Percentiles rank a stretch among this genome's conserved stretches.
Evolutionary conservation across 2,113 vertebrate species (phyloP).

Genomic region (Plotosus lineatus): DNA sequence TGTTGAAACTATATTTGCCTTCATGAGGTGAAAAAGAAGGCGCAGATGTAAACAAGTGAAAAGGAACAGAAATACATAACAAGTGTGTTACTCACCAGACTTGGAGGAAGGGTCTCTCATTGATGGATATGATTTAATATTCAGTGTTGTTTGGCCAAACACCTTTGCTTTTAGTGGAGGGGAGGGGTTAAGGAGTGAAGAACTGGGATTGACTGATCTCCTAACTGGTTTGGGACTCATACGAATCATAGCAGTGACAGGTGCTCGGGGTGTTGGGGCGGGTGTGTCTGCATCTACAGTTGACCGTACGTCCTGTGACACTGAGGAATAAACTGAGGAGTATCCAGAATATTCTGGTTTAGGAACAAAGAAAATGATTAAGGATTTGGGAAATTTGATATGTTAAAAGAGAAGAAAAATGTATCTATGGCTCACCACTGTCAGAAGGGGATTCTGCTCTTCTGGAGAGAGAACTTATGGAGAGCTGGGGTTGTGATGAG

Average conservation of each 20-base stretch:
- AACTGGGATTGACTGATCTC: constrained; percentile 17
- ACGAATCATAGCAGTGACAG: constrained; percentile 73
- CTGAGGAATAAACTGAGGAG: constrained; percentile 45
- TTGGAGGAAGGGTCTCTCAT: neutral
- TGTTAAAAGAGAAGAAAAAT: neutral
- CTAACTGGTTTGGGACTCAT: constrained; percentile 57
- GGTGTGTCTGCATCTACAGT: constrained; percentile 55
- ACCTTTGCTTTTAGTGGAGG: constrained; percentile 37
- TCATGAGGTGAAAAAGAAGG: neutral
- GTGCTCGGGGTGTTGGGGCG: constrained; percentile 73
- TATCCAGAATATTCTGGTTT: constrained; percentile 43
- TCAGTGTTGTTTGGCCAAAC: constrained; percentile 31
- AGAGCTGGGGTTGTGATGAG: constrained; percentile 33
- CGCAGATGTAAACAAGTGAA: neutral
- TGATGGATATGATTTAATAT: constrained; percentile 1
- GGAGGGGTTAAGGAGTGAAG: constrained; percentile 43
- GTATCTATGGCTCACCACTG: constrained; percentile 15
- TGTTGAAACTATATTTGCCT: neutral
- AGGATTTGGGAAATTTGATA: neutral
- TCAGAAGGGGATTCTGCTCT: constrained; percentile 35
- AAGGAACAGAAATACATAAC: neutral
- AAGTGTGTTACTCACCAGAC: constrained; percentile 18
- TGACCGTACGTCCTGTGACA: constrained; percentile 48
- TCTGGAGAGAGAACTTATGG: constrained; percentile 8
- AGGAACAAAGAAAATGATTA: neutral